phyloP scores from a whole-genome alignment of 1,140 invertebrate species.

The Brachionus calyciflorus region DNA sequence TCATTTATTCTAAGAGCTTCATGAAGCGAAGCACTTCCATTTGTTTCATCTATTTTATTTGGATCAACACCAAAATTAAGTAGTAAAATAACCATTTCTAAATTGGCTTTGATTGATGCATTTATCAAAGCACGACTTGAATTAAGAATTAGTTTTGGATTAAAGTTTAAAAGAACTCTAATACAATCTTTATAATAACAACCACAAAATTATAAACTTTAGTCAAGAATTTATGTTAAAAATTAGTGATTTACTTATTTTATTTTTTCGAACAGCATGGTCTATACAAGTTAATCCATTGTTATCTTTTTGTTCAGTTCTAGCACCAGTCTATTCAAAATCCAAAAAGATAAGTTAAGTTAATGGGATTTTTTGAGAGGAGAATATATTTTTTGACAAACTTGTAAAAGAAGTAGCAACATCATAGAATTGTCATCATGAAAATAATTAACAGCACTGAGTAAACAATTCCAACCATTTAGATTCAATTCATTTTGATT shows the following conservation, averaged over 20 bases:
- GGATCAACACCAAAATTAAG: slow-evolving; percentile 54
- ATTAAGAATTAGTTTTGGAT: slow-evolving; percentile 33
- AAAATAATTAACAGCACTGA: slow-evolving; percentile 37
- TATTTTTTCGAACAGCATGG: slow-evolving; percentile 46
- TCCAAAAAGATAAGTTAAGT: too few species aligned
- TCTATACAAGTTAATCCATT: slow-evolving; percentile 17
- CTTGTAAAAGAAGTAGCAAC: slow-evolving; percentile 49
- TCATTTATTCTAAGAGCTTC: slow-evolving; percentile 53
- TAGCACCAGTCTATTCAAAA: slow-evolving; percentile 46
- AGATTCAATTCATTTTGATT: slow-evolving; percentile 49
- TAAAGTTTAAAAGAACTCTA: slow-evolving; percentile 51
- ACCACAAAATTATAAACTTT: slow-evolving; percentile 51
- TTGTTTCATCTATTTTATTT: slow-evolving; percentile 50
- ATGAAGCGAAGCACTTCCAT: slow-evolving; percentile 52
- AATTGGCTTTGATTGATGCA: slow-evolving; percentile 52
- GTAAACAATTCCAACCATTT: slow-evolving; percentile 24
- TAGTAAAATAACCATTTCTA: slow-evolving; percentile 52
- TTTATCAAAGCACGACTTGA: slow-evolving; percentile 53
- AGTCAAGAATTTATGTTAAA: slow-evolving; percentile 48
- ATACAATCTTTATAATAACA: slow-evolving; percentile 54
- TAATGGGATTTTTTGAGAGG: too few species aligned
- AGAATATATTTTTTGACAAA: slow-evolving; percentile 52
- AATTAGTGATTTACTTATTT: slow-evolving; percentile 52
- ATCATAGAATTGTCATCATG: neutral
- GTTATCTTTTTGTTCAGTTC: slow-evolving; percentile 30